phyloP scores from a whole-genome alignment of 2,113 vertebrate genomes.

The Anguilla rostrata region DNA sequence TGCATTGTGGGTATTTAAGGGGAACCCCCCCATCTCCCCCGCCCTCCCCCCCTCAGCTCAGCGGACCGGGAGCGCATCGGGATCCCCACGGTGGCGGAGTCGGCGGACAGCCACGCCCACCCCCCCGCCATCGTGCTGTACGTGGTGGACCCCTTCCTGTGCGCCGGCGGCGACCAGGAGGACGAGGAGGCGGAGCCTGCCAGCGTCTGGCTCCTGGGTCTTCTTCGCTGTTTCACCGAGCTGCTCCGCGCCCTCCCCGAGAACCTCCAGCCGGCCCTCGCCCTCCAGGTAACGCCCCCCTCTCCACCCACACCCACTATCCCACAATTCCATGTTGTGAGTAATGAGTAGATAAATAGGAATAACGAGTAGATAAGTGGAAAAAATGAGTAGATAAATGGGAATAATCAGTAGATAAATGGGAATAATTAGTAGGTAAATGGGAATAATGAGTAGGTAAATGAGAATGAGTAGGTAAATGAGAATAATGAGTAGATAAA shows the following conservation, averaged over 20 bases:
- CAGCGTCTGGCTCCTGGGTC: slow-evolving; percentile 88
- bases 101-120: slow-evolving; percentile 80
- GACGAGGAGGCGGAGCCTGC: slow-evolving; percentile 81
- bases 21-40: not conserved
- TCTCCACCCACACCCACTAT: not conserved
- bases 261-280: slow-evolving; percentile 84
- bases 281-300: slow-evolving; percentile 79
- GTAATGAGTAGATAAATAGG: too few relatives aligned
- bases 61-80: slow-evolving; percentile 88
- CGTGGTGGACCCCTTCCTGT: slow-evolving; percentile 92
- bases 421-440: too few relatives aligned
- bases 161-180: slow-evolving; percentile 81
- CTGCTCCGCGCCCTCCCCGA: slow-evolving; percentile 90
- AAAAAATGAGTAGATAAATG: too few relatives aligned
- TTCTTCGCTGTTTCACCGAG: slow-evolving; percentile 94
- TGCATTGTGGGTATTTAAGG: not conserved
- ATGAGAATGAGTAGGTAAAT: too few relatives aligned
- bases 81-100: slow-evolving; percentile 85
- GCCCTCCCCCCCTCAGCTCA: slow-evolving; percentile 55
- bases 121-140: slow-evolving; percentile 92
- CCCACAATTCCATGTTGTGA: not conserved
- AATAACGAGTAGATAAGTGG: too few relatives aligned
- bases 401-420: too few relatives aligned
- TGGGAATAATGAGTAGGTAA: too few relatives aligned
- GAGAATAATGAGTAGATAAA: too few relatives aligned